phyloP scores from a whole-genome alignment of 2,888 invertebrate species.

The Habroteleia sp. region DNA sequence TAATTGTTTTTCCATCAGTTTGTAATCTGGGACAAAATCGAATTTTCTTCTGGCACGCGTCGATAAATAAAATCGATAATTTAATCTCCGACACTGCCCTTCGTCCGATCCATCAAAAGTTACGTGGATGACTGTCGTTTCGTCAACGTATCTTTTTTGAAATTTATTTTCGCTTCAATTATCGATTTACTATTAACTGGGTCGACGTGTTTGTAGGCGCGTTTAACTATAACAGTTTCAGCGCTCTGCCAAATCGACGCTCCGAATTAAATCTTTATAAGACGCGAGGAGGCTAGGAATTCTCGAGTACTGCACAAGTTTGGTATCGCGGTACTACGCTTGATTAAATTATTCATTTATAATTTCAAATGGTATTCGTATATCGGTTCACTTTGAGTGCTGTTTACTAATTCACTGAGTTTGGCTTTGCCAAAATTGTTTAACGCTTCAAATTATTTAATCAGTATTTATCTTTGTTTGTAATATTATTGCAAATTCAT shows the following conservation, averaged over 20 bases:
- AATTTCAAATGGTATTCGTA: conserved; percentile 27
- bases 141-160: conserved; percentile 28
- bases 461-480: no score
- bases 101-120: no score
- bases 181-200: conserved; percentile 48
- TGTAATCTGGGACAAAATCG: no score
- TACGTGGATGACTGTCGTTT: no score
- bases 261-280: conserved; percentile 55
- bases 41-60: no score
- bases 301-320: conserved; percentile 10
- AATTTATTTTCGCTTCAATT: conserved; percentile 48
- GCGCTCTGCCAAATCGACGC: conserved; percentile 47
- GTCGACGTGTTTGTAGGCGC: conserved; percentile 34
- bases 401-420: conserved; percentile 18
- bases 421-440: conserved; percentile 24
- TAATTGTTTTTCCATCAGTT: conserved; percentile 4
- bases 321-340: conserved; percentile 30
- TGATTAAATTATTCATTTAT: conserved; percentile 47
- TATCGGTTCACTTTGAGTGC: conserved; percentile 18
- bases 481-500: no score
- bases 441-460: no score
- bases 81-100: no score
- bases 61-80: no score
- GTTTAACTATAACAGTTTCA: conserved; percentile 41
- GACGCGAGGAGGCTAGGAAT: conserved; percentile 47